Evolutionary conservation across 2,888 invertebrate genomes (phyloP), one percentile per base, ranked within the genome.

Genomic region (Omphaloscelis lunosa): DNA sequence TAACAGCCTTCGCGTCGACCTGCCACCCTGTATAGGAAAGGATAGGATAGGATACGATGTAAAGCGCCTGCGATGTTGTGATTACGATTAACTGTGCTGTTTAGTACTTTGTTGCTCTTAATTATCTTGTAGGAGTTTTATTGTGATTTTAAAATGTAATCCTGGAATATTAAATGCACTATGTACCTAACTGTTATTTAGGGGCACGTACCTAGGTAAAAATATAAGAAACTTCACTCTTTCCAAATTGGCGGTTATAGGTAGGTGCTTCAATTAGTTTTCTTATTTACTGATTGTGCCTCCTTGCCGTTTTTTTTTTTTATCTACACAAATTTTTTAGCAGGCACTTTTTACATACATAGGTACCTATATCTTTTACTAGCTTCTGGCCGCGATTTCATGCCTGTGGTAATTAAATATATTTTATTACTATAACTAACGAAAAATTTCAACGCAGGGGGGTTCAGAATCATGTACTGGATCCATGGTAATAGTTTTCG

Each of bases 51-150:
- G 34, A 34, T 34, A 34, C 3, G 1, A 34, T 3, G 7, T 20
- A 20, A 51, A 66, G 56, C 77, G 77, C 81, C 81, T 82, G 34
- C 17, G 0, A 17, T 7, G n/a, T 29, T 51, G 3, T 45, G 11
- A 11, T 58, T 23, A 20, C 8, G 62, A 39, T 29, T 58, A 17
- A 20, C n/a, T 51, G 9, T 1, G 15, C 17, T 39, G 41, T 34
- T 41, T 17, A 7, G 17, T 39, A 20, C 0, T n/a, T 20, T 20
- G 1, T 81, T 71, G 80, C 80, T 63, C 0, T 56, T n/a, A 0
- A 11, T 41, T 58, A 75, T 67, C 23, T 27, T 17, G 23, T 51
- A 80, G 80, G 80, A 23, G 75, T 56, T 56, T 17, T 3, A 17
- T 17, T 62, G 11, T 76, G 0, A 27, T 20, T 20, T n/a, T 15